phyloP scores from a whole-genome alignment of 1,140 invertebrate species.

The Drosophila bifasciata region DNA sequence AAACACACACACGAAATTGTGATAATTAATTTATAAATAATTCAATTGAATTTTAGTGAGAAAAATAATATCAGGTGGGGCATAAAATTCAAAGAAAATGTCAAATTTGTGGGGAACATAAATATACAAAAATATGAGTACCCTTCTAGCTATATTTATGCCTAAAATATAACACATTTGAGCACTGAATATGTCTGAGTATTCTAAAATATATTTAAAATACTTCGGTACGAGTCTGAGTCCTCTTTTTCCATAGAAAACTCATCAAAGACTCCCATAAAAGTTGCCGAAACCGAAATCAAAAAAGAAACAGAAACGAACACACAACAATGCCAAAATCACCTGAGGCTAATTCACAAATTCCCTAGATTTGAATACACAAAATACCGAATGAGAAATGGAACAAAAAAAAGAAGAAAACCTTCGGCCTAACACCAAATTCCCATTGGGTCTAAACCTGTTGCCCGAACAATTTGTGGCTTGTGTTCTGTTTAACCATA shows the following conservation, averaged over 20 bases:
- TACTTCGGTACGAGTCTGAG: too few relatives aligned
- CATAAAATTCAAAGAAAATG: too few relatives aligned
- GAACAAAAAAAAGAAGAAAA: constrained; percentile 28
- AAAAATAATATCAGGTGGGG: too few relatives aligned
- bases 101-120: too few relatives aligned
- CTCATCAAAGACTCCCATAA: constrained; percentile 37
- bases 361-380: constrained; percentile 65
- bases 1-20: too few relatives aligned
- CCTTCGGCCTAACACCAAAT: constrained; percentile 50
- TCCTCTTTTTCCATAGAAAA: too few relatives aligned
- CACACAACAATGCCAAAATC: constrained; percentile 64
- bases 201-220: constrained; percentile 1
- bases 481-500: constrained; percentile 26
- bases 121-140: too few relatives aligned
- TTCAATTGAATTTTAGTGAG: too few relatives aligned
- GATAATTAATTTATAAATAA: too few relatives aligned
- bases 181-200: too few relatives aligned
- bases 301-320: constrained; percentile 18
- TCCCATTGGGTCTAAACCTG: constrained; percentile 69
- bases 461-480: constrained; percentile 63
- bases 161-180: too few relatives aligned
- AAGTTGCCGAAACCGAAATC: constrained; percentile 7
- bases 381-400: constrained; percentile 36
- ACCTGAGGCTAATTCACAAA: constrained; percentile 71
- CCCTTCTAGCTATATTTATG: too few relatives aligned